Percentiles rank a stretch among this genome's conserved stretches.
Evolutionary conservation across 2,888 invertebrate species (phyloP).

Genomic region (Toxonevra muliebris): DNA sequence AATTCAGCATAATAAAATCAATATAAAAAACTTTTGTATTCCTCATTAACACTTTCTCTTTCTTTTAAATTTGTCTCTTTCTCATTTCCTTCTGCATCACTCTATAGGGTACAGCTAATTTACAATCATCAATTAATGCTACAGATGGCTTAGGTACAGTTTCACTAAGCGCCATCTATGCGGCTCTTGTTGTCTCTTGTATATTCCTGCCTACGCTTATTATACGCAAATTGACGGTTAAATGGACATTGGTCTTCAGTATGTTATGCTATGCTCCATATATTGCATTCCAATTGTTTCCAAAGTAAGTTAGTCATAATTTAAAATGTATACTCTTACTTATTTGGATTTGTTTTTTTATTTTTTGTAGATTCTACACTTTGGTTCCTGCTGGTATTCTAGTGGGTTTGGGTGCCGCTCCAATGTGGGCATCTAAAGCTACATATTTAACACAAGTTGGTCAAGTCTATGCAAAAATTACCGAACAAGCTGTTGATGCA

Average conservation of each 20-base stretch:
- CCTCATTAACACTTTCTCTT: conserved; percentile 1
- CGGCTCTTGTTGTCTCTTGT: conserved; percentile 92
- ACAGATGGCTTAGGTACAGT: conserved; percentile 90
- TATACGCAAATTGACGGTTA: conserved; percentile 92
- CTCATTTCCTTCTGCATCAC: not conserved
- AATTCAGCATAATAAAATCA: conserved; percentile 9
- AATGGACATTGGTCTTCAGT: conserved; percentile 93
- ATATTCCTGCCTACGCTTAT: conserved; percentile 94
- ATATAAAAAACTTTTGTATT: not conserved
- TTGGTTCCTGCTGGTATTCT: conserved; percentile 91
- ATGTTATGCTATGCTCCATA: conserved; percentile 95
- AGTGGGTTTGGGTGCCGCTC: conserved; percentile 94
- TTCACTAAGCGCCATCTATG: conserved; percentile 90
- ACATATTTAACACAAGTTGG: conserved; percentile 96
- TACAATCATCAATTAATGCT: conserved; percentile 92
- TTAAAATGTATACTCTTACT: conserved; percentile 49
- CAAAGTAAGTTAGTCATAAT: conserved; percentile 65
- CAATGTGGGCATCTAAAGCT: conserved; percentile 99
- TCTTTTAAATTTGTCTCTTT: not conserved
- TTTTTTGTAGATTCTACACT: conserved; percentile 77
- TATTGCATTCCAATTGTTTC: conserved; percentile 93
- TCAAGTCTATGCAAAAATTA: conserved; percentile 87
- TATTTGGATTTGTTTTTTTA: conserved; percentile 50
- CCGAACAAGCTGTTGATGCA: conserved; percentile 86
- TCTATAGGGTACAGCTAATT: conserved; percentile 85